Percentiles rank a stretch among this genome's conserved stretches.
These are phyloP conservation scores for Atethmia centrago DNA, from an alignment of 2,888 invertebrate genomes.

Conservation along the genomic window DNA sequence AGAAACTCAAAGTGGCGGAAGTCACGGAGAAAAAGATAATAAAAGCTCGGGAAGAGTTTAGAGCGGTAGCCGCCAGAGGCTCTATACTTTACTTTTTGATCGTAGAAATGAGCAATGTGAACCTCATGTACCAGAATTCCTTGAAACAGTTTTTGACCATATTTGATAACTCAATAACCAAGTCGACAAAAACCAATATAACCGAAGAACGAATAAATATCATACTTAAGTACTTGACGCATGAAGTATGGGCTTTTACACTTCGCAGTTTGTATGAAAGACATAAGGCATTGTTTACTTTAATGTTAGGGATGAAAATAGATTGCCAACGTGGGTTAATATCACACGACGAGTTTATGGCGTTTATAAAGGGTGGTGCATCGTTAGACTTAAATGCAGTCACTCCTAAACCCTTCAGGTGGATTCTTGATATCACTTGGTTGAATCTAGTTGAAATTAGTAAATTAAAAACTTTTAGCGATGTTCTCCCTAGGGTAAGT, in stretches of 20 bases:
- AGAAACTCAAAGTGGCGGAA: slow-evolving; percentile 97
- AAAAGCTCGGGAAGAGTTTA: slow-evolving; percentile 97
- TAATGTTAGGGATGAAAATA: slow-evolving; percentile 98
- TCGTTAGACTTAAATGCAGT: slow-evolving; percentile 98
- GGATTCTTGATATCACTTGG: slow-evolving; percentile 99
- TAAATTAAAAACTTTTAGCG: slow-evolving; percentile 94
- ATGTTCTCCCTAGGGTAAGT: slow-evolving; percentile 93
- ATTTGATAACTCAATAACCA: slow-evolving; percentile 98
- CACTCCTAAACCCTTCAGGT: slow-evolving; percentile 97
- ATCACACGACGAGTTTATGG: slow-evolving; percentile 97
- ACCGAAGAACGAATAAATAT: slow-evolving; percentile 97
- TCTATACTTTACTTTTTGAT: slow-evolving; percentile 98
- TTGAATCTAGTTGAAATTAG: slow-evolving; percentile 98
- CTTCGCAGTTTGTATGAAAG: slow-evolving; percentile 97
- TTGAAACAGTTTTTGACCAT: slow-evolving; percentile 97
- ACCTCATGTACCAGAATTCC: slow-evolving; percentile 99
- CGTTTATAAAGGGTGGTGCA: slow-evolving; percentile 99
- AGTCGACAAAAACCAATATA: slow-evolving; percentile 95
- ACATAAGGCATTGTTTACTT: slow-evolving; percentile 97
- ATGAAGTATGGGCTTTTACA: slow-evolving; percentile 98
- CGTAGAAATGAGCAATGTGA: slow-evolving; percentile 99
- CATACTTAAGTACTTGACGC: slow-evolving; percentile 96
- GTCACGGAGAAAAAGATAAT: slow-evolving; percentile 98
- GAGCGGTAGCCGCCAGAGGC: slow-evolving; percentile 98
- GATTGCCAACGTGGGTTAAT: slow-evolving; percentile 96